Evolutionary conservation across 2,113 vertebrate species (phyloP), one percentile per base, ranked within the genome.

Genomic region (Oenanthe oenanthe): DNA sequence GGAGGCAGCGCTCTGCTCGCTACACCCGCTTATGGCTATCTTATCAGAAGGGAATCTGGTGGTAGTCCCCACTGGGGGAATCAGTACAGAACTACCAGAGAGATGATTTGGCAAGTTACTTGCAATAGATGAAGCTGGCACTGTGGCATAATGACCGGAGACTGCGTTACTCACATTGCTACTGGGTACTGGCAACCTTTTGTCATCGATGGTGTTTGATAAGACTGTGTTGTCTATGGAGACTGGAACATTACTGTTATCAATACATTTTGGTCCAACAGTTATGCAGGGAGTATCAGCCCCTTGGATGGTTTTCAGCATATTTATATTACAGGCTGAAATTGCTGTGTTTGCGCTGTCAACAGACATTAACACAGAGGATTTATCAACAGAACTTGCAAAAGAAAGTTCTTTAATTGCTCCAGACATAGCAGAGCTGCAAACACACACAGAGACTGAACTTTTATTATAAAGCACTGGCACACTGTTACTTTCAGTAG

Each of bases 321-420:
- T 96, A 96, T 94, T 98, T 88, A 98, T 86, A 73, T 94, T 98
- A 97, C 98, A 98, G 61, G 97, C 95, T 91, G 98, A 97, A 94
- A 97, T 84, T 62, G 98, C 96, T 75, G 97, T 91, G 81, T 97
- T 98, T 89, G 97, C 45, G 54, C 97, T 98, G 96, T 98, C 98
- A 88, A 98, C 92, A 95, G 98, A 98, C 98, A 98, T 98, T 85
- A 98, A 97, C 96, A 98, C 98, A 85, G 98, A 98, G 78, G 98
- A 97, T 96, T 98, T 97, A 94, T 98, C 98, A 96, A 98, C 91
- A 96, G 98, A 96, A 96, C 96, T 97, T 92, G 97, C 96, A 96
- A 98, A 98, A 90, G 98, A 96, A 96, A 97, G 97, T 93, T 98
- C 98, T 95, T 98, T 97, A 97, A 98, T 97, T 95, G 98, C 96